phyloP scores from a whole-genome alignment of 2,797 vertebrate genomes.

The Crenichthys baileyi region DNA sequence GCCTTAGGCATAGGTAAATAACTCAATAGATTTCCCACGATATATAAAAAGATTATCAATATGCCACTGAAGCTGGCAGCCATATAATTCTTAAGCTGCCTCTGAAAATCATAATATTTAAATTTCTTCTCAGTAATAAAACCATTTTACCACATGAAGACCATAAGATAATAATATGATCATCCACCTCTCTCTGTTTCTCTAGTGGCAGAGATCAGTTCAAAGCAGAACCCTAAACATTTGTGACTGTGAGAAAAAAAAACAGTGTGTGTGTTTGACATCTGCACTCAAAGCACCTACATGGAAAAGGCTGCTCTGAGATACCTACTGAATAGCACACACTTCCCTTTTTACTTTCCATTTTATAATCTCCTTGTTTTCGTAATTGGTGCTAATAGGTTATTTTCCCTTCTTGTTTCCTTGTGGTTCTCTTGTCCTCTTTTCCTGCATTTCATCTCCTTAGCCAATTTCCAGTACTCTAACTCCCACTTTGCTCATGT shows the following conservation, averaged over 20 bases:
- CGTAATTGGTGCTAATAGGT: background rate
- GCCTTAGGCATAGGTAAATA: slow-evolving; percentile 59
- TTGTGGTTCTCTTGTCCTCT: background rate
- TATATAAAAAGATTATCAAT: slow-evolving; percentile 58
- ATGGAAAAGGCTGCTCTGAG: slow-evolving; percentile 63
- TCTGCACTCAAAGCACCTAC: slow-evolving; percentile 73
- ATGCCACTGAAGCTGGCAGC: slow-evolving; percentile 68
- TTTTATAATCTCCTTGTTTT: slow-evolving; percentile 11
- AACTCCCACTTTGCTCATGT: slow-evolving; percentile 3
- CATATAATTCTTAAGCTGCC: slow-evolving; percentile 72
- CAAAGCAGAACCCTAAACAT: slow-evolving; percentile 66
- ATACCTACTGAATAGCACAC: slow-evolving; percentile 70
- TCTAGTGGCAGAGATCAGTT: slow-evolving; percentile 65
- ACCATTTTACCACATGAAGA: slow-evolving; percentile 69
- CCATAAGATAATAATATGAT: slow-evolving; percentile 74
- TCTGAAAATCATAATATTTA: slow-evolving; percentile 69
- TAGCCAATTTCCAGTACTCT: background rate
- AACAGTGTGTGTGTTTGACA: slow-evolving; percentile 29
- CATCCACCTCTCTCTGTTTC: slow-evolving; percentile 47
- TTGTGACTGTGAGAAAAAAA: slow-evolving; percentile 25
- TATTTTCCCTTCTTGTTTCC: slow-evolving; percentile 1
- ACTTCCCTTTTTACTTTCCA: slow-evolving; percentile 14
- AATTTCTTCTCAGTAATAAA: slow-evolving; percentile 63
- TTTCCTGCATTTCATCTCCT: background rate
- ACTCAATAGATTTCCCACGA: slow-evolving; percentile 58